phyloP scores from a whole-genome alignment of 1,140 invertebrate genomes.

The Bombus polaris region DNA sequence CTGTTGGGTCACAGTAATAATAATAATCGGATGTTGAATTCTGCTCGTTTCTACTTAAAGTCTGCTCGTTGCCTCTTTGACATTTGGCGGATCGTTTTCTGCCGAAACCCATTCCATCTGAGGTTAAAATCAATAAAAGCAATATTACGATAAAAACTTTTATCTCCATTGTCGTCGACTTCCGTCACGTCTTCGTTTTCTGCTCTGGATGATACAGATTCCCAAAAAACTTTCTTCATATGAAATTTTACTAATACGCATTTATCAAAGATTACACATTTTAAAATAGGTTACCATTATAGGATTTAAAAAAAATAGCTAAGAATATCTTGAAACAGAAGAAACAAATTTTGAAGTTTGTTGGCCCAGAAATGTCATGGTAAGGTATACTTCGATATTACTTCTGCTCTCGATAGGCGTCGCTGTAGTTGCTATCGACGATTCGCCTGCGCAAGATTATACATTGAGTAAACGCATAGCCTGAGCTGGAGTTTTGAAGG shows the following conservation, averaged over 20 bases:
- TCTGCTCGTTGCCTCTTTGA: background rate
- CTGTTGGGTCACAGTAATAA: slow-evolving; percentile 57
- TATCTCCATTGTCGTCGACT: background rate
- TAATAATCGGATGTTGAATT: slow-evolving; percentile 51
- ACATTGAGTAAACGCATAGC: background rate
- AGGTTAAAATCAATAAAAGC: background rate
- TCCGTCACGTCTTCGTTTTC: background rate
- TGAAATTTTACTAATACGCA: background rate
- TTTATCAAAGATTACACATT: background rate
- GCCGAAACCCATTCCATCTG: background rate
- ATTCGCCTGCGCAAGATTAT: background rate
- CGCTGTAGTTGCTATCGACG: background rate
- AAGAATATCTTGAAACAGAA: slow-evolving; percentile 3
- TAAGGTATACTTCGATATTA: background rate
- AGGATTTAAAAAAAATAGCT: background rate
- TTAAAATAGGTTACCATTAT: slow-evolving; percentile 4
- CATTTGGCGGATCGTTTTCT: slow-evolving; percentile 5
- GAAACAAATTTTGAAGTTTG: slow-evolving; percentile 33
- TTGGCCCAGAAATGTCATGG: background rate
- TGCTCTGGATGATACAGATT: background rate
- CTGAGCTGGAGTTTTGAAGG: background rate
- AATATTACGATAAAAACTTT: background rate
- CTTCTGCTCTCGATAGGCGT: background rate
- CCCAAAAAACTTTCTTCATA: background rate
- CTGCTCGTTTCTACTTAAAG: background rate